Evolutionary conservation across 2,888 invertebrate genomes (phyloP).

Genomic region (Girardia tigrina): DNA sequence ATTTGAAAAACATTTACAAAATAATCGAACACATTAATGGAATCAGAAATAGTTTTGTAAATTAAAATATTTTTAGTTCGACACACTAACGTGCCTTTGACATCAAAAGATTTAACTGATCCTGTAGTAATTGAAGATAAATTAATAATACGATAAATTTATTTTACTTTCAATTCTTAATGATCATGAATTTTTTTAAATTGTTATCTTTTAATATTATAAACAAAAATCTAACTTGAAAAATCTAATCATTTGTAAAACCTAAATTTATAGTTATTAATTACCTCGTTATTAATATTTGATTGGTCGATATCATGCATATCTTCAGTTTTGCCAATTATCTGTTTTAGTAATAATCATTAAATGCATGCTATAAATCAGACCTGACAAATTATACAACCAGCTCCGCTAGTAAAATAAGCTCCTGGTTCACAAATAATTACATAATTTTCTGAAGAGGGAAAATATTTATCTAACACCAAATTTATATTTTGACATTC

Average conservation of each 20-base stretch:
- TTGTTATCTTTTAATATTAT: too few species aligned
- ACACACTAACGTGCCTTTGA: too few species aligned
- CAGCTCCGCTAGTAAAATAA: neutral
- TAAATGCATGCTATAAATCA: neutral
- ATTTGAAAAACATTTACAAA: too few species aligned
- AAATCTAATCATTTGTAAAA: neutral
- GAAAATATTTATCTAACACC: constrained; percentile 13
- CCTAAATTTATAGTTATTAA: neutral
- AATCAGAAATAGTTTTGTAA: too few species aligned
- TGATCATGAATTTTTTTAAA: too few species aligned
- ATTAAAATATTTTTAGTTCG: too few species aligned
- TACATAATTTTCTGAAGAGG: neutral
- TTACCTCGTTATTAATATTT: neutral
- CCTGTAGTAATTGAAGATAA: too few species aligned
- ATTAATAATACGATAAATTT: too few species aligned
- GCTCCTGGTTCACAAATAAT: constrained; percentile 15
- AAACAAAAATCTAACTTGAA: too few species aligned
- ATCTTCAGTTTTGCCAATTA: neutral
- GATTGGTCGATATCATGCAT: neutral
- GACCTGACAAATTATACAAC: constrained; percentile 6
- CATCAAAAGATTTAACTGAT: too few species aligned
- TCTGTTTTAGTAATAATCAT: neutral
- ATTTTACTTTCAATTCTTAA: too few species aligned
- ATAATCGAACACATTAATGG: too few species aligned
- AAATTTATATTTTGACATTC: constrained; percentile 12